A percentile compares a stretch with the other conserved stretches of the same genome.
These are phyloP conservation scores for Chaetorhynchus papuensis DNA, from an alignment of 2,113 vertebrate species.

Conservation along the genomic window DNA sequence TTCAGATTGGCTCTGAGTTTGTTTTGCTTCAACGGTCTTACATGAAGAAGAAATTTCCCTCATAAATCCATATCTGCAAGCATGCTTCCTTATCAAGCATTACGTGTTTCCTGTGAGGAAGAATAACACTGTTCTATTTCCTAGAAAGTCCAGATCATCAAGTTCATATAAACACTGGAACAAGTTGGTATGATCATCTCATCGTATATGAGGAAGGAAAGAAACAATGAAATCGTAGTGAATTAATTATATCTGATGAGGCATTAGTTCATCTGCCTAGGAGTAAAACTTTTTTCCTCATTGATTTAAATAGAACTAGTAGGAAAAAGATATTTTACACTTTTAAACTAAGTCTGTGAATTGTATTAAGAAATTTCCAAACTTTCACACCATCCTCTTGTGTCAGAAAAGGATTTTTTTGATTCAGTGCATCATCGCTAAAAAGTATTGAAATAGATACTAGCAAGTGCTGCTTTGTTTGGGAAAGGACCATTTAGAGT, in stretches of 20 bases:
- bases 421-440: neutral
- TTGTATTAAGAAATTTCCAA: neutral
- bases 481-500: neutral
- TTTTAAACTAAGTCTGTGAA: neutral
- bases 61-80: neutral
- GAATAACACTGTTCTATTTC: neutral
- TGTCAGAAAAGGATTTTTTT: neutral
- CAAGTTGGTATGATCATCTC: neutral
- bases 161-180: neutral
- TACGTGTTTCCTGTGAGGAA: neutral
- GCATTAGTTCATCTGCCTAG: neutral
- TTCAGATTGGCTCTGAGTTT: neutral
- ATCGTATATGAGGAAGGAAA: neutral
- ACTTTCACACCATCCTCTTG: neutral
- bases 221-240: neutral
- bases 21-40: conserved; percentile 2
- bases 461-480: neutral
- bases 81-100: neutral
- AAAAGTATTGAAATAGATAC: neutral
- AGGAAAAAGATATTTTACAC: neutral
- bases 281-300: neutral
- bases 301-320: neutral
- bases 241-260: neutral
- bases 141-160: neutral
- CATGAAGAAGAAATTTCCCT: neutral